Base-by-base conservation (phyloP, 1,140 invertebrate species). In the Orius insidiosus region DNA sequence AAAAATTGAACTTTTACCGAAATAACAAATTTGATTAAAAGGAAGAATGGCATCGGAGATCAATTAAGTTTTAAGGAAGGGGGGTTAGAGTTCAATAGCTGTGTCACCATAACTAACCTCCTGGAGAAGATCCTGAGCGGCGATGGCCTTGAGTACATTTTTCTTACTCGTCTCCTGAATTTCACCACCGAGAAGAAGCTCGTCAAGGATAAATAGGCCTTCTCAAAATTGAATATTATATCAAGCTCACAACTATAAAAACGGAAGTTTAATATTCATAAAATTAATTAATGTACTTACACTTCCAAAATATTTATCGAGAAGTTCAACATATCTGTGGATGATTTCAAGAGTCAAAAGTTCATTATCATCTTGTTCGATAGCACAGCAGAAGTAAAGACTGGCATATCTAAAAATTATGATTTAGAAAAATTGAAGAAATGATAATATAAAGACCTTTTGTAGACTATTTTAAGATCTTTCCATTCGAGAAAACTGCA, bases 151-250 rank as follows among this genome's bases (percentile, higher is more conserved):
- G 48, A 98, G 68, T 1, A 98, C 93, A 68, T 97, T 97, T 63
- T 98, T 98, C 66, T 99, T 98, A 56, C 89, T 95, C 13, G 93
- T 99, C 66, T 99, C 95, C 64, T 98, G 94, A 46, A 99, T 84
- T 67, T 98, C 94, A 3, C 95, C 95, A 15, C 94, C 95, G 14
- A 98, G 73, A 33, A 98, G 66, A 49, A 99, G 67, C 67, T 99
- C 95, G 60, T 99, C 96, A 51, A 98, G 67, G 60, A 99, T 98
- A 63, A 98, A 64, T 98, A 98, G 0, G 95, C 95, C 63, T 98
- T 99, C 67, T 99, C 95, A 70, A 98, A 98, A 66, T 99, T 98
- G 68, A 98, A 99, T 55, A 99, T 99, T 31, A 99, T 99, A 63
- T 98, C 95, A 60, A 99, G 62, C 65, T 99, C 95, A 66, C 95